Evolutionary conservation across 1,140 invertebrate genomes (phyloP).

Genomic region (Lycorma delicatula): DNA sequence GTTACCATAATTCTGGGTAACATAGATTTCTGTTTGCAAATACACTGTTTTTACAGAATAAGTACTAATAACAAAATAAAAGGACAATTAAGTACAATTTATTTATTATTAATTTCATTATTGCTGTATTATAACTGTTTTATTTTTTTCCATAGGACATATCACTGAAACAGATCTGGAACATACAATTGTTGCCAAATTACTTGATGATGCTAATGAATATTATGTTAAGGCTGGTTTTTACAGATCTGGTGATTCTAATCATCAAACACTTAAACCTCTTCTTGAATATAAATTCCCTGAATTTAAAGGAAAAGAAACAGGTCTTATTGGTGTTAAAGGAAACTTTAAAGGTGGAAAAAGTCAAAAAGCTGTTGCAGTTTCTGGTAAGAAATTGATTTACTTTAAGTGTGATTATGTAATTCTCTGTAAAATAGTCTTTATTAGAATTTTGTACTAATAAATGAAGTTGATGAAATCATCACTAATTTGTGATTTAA

Average conservation of each 20-base stretch:
- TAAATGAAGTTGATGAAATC: no score
- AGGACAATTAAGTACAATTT: no score
- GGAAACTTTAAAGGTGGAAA: constrained; percentile 28
- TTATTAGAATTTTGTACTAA: no score
- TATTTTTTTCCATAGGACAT: constrained; percentile 22
- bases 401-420: no score
- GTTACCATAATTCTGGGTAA: no score
- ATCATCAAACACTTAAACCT: constrained; percentile 50
- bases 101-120: no score
- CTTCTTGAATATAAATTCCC: constrained; percentile 57
- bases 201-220: constrained; percentile 46
- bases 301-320: constrained; percentile 25
- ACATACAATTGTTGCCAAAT: constrained; percentile 42
- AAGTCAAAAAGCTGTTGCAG: constrained; percentile 1
- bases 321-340: constrained; percentile 34
- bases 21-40: no score
- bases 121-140: not conserved
- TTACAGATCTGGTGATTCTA: constrained; percentile 43
- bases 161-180: constrained; percentile 47
- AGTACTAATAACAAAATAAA: no score
- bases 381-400: constrained; percentile 13
- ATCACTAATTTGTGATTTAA: no score
- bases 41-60: no score
- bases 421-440: no score
- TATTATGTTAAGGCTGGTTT: constrained; percentile 54